These are phyloP conservation scores for Ochotona princeps DNA, from an alignment of 2,113 vertebrate genomes.

Conservation along the genomic window DNA sequence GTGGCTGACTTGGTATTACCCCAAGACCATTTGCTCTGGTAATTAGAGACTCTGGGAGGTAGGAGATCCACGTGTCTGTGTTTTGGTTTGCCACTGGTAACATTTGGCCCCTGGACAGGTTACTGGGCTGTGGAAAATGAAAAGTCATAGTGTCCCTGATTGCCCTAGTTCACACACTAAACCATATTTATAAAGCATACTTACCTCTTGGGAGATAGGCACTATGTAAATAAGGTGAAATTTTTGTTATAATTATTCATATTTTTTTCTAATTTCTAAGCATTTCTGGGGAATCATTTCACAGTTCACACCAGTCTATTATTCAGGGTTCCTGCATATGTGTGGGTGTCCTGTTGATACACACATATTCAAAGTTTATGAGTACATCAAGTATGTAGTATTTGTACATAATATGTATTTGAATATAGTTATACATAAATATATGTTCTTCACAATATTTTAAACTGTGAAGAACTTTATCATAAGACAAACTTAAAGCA, in stretches of 20 bases:
- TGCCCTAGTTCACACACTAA: constrained; percentile 14
- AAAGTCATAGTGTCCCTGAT: constrained; percentile 14
- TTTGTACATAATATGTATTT: constrained; percentile 85
- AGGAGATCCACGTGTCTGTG: background rate
- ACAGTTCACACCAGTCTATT: constrained; percentile 77
- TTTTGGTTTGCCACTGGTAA: background rate
- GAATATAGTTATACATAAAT: constrained; percentile 87
- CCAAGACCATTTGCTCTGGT: background rate
- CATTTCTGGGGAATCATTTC: constrained; percentile 81
- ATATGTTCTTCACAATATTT: constrained; percentile 91
- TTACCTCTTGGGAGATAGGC: constrained; percentile 82
- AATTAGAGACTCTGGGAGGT: background rate
- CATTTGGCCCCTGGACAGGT: background rate
- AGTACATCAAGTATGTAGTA: constrained; percentile 83
- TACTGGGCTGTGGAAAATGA: constrained; percentile 33
- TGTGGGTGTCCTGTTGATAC: constrained; percentile 82
- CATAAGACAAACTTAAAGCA: constrained; percentile 81
- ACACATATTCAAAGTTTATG: constrained; percentile 82
- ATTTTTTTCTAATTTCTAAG: constrained; percentile 76
- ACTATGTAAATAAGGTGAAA: constrained; percentile 76
- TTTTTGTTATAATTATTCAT: constrained; percentile 69
- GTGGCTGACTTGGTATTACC: constrained; percentile 72
- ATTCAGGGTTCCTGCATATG: constrained; percentile 78
- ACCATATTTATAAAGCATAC: constrained; percentile 57
- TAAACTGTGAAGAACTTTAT: constrained; percentile 90